Conservation (phyloP, 1,140 invertebrate species). For the Caenorhabditis inopinata region DNA sequence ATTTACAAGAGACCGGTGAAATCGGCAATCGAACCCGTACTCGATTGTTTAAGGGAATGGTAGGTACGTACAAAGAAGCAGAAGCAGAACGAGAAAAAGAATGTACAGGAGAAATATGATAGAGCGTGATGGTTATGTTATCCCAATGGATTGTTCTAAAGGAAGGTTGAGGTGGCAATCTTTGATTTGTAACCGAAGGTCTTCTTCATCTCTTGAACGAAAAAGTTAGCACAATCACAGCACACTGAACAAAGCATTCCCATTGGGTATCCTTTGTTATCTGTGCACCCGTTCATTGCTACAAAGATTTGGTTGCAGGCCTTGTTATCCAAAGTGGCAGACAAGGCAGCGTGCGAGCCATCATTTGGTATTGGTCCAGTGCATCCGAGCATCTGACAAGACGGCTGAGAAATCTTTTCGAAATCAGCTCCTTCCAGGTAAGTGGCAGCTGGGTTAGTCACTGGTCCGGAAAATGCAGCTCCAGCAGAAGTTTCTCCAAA, state of each 20-base stretch:
- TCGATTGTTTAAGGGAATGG: slow-evolving; percentile 26
- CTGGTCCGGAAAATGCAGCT: slow-evolving; percentile 38
- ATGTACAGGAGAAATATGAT: not conserved
- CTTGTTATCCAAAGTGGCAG: slow-evolving; percentile 34
- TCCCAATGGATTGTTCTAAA: not conserved
- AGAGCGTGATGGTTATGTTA: not conserved
- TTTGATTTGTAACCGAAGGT: slow-evolving; percentile 51
- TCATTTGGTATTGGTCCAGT: slow-evolving; percentile 62
- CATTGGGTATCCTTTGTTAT: slow-evolving; percentile 58
- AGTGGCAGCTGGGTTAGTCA: slow-evolving; percentile 61
- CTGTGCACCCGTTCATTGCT: slow-evolving; percentile 58
- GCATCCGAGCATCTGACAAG: slow-evolving; percentile 59
- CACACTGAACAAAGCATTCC: slow-evolving; percentile 66
- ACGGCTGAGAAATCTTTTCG: slow-evolving; percentile 55
- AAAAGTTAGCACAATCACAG: slow-evolving; percentile 58
- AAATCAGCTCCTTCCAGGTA: slow-evolving; percentile 57
- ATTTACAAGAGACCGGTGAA: slow-evolving; percentile 30
- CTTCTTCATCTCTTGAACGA: slow-evolving; percentile 55
- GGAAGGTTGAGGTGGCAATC: not conserved
- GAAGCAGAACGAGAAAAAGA: not conserved
- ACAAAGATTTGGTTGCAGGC: slow-evolving; percentile 64
- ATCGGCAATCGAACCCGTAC: slow-evolving; percentile 20
- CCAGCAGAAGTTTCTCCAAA: not conserved
- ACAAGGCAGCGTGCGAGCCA: slow-evolving; percentile 52
- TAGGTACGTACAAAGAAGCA: not conserved